Evolutionary conservation across 2,797 vertebrate genomes (phyloP).

Genomic region (Muraenolepis orangiensis): DNA sequence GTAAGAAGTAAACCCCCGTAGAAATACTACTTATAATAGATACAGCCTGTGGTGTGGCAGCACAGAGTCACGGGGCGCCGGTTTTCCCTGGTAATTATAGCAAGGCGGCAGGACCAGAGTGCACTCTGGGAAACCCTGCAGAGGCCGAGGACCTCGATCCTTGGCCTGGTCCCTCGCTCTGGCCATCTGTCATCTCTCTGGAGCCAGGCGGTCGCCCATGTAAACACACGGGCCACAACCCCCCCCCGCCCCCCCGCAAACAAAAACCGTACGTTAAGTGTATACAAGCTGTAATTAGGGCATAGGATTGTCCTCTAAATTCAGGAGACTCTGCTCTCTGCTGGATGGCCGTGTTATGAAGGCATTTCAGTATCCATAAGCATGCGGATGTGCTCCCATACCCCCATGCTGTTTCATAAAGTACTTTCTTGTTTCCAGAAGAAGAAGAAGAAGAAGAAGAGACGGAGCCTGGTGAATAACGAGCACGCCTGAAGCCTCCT

Average conservation of each 20-base stretch:
- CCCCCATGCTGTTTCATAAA: conserved; percentile 39
- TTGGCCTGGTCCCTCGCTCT: conserved; percentile 63
- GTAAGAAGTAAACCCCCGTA: conserved; percentile 25
- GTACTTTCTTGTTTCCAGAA: conserved; percentile 22
- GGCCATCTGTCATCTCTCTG: conserved; percentile 75
- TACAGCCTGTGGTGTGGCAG: conserved; percentile 46
- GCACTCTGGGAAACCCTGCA: conserved; percentile 50
- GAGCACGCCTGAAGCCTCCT: conserved; percentile 55
- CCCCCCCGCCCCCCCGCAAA: no score
- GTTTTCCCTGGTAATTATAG: conserved; percentile 56
- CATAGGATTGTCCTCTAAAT: neutral
- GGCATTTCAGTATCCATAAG: neutral
- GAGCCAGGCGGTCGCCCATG: conserved; percentile 30
- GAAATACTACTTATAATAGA: conserved; percentile 13
- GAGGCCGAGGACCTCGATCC: conserved; percentile 70
- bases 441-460: neutral
- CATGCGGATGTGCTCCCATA: conserved; percentile 5
- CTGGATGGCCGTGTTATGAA: neutral
- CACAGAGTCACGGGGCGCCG: conserved; percentile 35
- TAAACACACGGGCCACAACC: neutral
- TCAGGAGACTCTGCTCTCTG: no score
- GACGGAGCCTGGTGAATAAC: conserved; percentile 53
- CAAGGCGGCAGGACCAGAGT: conserved; percentile 59
- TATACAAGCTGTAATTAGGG: neutral
- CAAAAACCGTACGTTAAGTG: no score